Evolutionary conservation across 2,113 vertebrate species (phyloP).

Genomic region (Dipodomys spectabilis): DNA sequence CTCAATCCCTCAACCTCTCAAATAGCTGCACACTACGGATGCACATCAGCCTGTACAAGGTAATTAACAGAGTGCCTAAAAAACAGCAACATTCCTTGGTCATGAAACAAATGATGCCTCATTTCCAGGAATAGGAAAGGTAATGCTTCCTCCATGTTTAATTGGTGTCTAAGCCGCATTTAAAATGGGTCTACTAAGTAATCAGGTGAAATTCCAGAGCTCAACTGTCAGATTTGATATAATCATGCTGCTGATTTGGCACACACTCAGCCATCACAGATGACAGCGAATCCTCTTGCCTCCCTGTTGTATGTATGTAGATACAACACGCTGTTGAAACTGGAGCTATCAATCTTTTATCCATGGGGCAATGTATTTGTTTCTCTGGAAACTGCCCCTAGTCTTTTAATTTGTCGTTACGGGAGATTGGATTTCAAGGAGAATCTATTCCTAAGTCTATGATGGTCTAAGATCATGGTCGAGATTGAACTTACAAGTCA

Average conservation of each 20-base stretch:
- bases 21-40: background rate
- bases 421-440: constrained; percentile 64
- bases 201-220: constrained; percentile 53
- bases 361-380: background rate
- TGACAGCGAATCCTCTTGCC: constrained; percentile 11
- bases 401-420: constrained; percentile 59
- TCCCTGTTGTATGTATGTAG: constrained; percentile 31
- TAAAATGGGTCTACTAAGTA: constrained; percentile 37
- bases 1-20: constrained; percentile 38
- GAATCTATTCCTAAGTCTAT: constrained; percentile 57
- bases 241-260: constrained; percentile 4
- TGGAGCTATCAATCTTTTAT: constrained; percentile 48
- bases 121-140: constrained; percentile 37
- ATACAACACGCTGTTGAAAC: constrained; percentile 42
- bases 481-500: constrained; percentile 62
- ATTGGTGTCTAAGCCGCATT: constrained; percentile 59
- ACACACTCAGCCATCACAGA: constrained; percentile 48
- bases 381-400: constrained; percentile 45
- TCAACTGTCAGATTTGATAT: constrained; percentile 38
- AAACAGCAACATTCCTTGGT: constrained; percentile 57
- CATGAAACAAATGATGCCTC: background rate
- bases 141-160: constrained; percentile 44
- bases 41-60: constrained; percentile 45
- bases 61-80: constrained; percentile 42
- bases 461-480: constrained; percentile 49